phyloP scores from a whole-genome alignment of 2,113 vertebrate species.

The Psammodynastes pulverulentus region DNA sequence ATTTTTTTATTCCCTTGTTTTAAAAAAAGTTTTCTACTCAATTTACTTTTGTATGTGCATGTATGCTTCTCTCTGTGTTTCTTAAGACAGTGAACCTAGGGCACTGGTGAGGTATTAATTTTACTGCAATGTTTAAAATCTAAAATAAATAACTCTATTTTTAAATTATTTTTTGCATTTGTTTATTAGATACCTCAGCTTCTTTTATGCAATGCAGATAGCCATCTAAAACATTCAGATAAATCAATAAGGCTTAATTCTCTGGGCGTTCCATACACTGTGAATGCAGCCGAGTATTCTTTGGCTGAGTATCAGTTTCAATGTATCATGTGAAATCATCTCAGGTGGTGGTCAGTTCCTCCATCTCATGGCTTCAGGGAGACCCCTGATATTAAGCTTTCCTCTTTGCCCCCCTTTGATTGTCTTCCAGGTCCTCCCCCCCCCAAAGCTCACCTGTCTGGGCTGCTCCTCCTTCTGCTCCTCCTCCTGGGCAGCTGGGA shows the following conservation, averaged over 20 bases:
- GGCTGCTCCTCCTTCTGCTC: fast-evolving
- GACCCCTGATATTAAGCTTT: not conserved
- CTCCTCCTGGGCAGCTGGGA: not conserved
- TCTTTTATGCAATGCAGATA: not conserved
- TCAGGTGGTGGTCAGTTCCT: not conserved
- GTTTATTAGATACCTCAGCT: not conserved
- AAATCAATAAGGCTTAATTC: not conserved
- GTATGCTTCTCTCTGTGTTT: not conserved
- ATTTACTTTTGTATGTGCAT: not conserved
- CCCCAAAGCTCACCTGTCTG: not conserved
- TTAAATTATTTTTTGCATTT: not conserved
- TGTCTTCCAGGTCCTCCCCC: no score
- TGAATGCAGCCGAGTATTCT: not conserved
- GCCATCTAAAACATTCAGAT: not conserved
- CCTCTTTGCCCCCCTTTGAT: no score
- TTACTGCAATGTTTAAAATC: not conserved
- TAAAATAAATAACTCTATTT: not conserved
- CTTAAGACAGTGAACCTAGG: not conserved
- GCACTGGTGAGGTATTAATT: not conserved
- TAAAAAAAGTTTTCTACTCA: not conserved
- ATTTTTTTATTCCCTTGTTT: not conserved
- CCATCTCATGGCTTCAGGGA: not conserved
- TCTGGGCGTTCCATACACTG: not conserved
- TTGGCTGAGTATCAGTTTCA: not conserved
- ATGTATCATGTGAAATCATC: not conserved